Evolutionary conservation across 2,113 vertebrate species (phyloP), one percentile per base, ranked within the genome.

Genomic region (Sebastes fasciatus): DNA sequence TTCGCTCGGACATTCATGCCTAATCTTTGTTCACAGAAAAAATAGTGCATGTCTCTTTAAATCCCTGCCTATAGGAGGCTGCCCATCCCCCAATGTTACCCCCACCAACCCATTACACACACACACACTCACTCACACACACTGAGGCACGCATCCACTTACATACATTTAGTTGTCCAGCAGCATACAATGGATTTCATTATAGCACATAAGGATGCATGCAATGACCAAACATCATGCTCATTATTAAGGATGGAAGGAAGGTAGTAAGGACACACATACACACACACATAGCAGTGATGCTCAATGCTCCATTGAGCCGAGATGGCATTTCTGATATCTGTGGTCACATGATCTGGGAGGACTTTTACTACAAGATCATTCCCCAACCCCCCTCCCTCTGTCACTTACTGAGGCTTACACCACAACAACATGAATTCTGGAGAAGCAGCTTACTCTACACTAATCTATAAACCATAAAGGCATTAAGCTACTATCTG

Each of bases 301-400:
- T 81, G 76, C 46, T 71, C 74, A 79, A 75, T 65, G 87, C 80
- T 85, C 70, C 83, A 88, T 76, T 86, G 87, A 93, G 88, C 81
- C n/a, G 72, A 88, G 90, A 93, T 93, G 91, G 89, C 86, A 89
- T 94, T 92, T 93, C 79, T 91, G 92, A 94, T 92, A 89, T 86
- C 84, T 80, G 78, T 85, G 77, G 88, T 93, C 94, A 94, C 94
- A 74, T 93, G 90, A 92, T 77, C 83, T 54, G 4, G 21, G 87
- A 89, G 90, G 85, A 95, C 93, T 94, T 94, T 94, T 94, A 95
- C 93, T 93, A 93, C 94, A 85, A 90, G 85, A 93, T 88, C 86
- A 80, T 86, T 73, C 74, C 84, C 77, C 81, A 75, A 45, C 73
- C 90, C 71, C 67, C 84, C 54, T 83, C 87, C 62, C 87, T 40